Conservation (phyloP, 2,113 vertebrate species). For the Ranitomeya imitator region DNA sequence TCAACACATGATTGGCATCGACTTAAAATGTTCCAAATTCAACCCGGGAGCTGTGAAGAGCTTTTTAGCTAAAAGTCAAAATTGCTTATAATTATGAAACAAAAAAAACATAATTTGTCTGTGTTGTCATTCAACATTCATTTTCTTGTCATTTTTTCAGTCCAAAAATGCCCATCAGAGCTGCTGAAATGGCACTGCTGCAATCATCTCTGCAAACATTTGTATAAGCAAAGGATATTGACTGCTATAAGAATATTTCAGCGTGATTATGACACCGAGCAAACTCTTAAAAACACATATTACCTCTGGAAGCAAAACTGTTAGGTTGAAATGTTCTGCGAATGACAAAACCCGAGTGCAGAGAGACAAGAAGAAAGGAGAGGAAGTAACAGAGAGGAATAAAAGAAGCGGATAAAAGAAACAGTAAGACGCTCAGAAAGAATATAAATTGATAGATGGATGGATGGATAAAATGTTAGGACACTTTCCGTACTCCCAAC, state of each 20-base stretch:
- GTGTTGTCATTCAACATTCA: constrained; percentile 24
- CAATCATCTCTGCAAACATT: constrained; percentile 53
- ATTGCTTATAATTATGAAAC: constrained; percentile 47
- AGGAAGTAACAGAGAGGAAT: constrained; percentile 21
- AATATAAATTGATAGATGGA: constrained; percentile 31
- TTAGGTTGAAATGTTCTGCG: constrained; percentile 8
- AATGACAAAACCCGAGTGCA: not conserved
- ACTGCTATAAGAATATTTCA: constrained; percentile 43
- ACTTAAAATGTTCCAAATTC: constrained; percentile 18
- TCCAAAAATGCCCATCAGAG: constrained; percentile 44
- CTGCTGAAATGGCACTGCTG: not conserved
- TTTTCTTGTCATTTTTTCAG: constrained; percentile 54
- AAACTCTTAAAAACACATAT: constrained; percentile 41
- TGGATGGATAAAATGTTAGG: constrained; percentile 32
- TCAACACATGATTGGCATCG: not conserved
- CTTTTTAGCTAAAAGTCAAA: constrained; percentile 43
- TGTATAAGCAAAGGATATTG: constrained; percentile 44
- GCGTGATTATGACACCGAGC: not conserved
- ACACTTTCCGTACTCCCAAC: constrained; percentile 5
- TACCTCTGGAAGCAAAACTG: constrained; percentile 25
- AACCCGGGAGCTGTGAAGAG: not conserved
- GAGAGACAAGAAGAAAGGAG: constrained; percentile 31
- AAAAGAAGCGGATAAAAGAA: constrained; percentile 23
- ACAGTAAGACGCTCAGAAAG: not conserved
- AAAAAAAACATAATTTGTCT: constrained; percentile 47